Percentiles rank a stretch among this genome's conserved stretches.
phyloP scores from a whole-genome alignment of 2,888 invertebrate species.

The Chrysodeixis includens region DNA sequence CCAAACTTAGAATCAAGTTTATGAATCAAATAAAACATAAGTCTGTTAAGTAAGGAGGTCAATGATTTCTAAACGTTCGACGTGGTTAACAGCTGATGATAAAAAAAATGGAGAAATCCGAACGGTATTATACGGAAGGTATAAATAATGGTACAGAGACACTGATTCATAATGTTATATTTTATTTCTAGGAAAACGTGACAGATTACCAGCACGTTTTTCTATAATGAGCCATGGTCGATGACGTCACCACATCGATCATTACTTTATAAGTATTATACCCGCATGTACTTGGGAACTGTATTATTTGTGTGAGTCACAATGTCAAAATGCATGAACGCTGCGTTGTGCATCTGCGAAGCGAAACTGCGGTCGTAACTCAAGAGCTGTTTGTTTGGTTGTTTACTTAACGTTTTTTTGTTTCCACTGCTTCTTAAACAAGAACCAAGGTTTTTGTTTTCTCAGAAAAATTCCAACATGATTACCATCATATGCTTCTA shows the following conservation, averaged over 20 bases:
- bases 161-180: slow-evolving; percentile 49
- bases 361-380: slow-evolving; percentile 38
- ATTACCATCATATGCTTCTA: slow-evolving; percentile 37
- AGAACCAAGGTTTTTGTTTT: slow-evolving; percentile 19
- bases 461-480: slow-evolving; percentile 20
- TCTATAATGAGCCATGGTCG: slow-evolving; percentile 50
- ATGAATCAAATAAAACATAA: slow-evolving; percentile 27
- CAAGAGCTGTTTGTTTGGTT: slow-evolving; percentile 41
- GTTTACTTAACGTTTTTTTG: slow-evolving; percentile 15
- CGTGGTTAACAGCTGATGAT: slow-evolving; percentile 11
- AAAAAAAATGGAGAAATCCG: slow-evolving; percentile 13
- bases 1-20: slow-evolving; percentile 37
- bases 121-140: slow-evolving; percentile 8
- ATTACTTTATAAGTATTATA: slow-evolving; percentile 44
- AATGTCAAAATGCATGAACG: slow-evolving; percentile 42
- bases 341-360: slow-evolving; percentile 54
- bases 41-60: slow-evolving; percentile 23
- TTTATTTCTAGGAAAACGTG: slow-evolving; percentile 57
- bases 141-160: slow-evolving; percentile 25
- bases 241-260: slow-evolving; percentile 64
- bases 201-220: slow-evolving; percentile 52
- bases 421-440: slow-evolving; percentile 3
- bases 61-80: slow-evolving; percentile 32
- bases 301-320: slow-evolving; percentile 50
- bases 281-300: slow-evolving; percentile 21